These are phyloP conservation scores for Macaria notata DNA, from an alignment of 2,888 invertebrate species.

Conservation along the genomic window DNA sequence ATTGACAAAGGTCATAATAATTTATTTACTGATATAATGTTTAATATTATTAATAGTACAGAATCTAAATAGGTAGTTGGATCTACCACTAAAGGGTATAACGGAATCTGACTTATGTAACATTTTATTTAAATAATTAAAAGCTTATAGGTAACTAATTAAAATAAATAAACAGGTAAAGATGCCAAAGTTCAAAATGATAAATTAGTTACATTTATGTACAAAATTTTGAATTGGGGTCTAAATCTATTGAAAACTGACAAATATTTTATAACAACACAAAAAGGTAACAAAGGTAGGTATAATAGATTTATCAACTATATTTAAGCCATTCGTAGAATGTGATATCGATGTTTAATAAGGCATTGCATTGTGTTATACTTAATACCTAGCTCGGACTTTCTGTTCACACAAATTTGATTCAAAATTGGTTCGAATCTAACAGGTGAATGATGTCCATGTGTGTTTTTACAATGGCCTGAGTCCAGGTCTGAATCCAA, in stretches of 20 bases:
- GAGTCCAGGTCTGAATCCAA: conserved; percentile 54
- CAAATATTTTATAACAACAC: conserved; percentile 23
- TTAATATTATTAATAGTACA: background rate
- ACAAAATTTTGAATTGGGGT: conserved; percentile 44
- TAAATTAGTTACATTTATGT: conserved; percentile 29
- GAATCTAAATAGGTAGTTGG: background rate
- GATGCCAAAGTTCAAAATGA: conserved; percentile 19
- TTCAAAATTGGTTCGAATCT: conserved; percentile 64
- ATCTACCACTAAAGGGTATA: conserved; percentile 1
- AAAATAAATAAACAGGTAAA: conserved; percentile 16
- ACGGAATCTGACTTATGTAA: conserved; percentile 17
- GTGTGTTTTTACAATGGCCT: conserved; percentile 48
- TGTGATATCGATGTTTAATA: conserved; percentile 9
- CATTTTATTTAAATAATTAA: conserved; percentile 13
- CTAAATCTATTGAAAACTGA: conserved; percentile 13
- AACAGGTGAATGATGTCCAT: conserved; percentile 59
- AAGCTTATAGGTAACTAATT: conserved; percentile 18
- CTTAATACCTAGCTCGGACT: conserved; percentile 35
- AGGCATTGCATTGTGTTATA: conserved; percentile 23
- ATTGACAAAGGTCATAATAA: conserved; percentile 49
- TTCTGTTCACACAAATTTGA: conserved; percentile 56
- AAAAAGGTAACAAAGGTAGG: conserved; percentile 25
- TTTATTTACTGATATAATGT: background rate
- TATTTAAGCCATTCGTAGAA: conserved; percentile 28
- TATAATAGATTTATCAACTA: conserved; percentile 20